Base-by-base conservation (phyloP, 2,888 invertebrate species). In the Onchidella celtica region DNA sequence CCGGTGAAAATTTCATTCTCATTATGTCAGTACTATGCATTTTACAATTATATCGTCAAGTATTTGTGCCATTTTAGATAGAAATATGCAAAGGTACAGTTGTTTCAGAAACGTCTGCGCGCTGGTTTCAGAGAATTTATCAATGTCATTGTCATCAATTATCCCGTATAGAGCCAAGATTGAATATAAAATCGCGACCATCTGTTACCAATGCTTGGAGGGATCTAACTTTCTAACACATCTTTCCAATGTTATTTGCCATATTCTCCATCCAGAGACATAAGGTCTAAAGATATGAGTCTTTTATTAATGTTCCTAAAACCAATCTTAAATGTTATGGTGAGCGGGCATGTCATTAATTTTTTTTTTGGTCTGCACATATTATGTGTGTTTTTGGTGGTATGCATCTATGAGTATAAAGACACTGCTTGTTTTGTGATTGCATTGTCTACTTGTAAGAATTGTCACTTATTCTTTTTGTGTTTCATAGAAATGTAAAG, bases 381-480 rank as follows among this genome's bases (percentile, higher is more conserved):
- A 47, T 47, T n/a, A 17, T 47, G 47, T 47, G 17, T 47, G 47
- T 6, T 47, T 47, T 47, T 47, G 47, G 47, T 47, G 47, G 47
- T 47, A 47, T 47, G 47, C 47, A 47, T 47, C 47, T 17, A 47
- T 47, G 47, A 47, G 47, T 47, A 47, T 47, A 47, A 47, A 47
- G 47, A 47, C 47, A 47, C 47, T 47, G 47, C 47, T 47, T 47
- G 17, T 47, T 11, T 47, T 47, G 47, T 47, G 47, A 47, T 47
- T 47, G 47, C 47, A 47, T 47, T 47, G 61, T 61, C 61, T 17
- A 24, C 61, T 61, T 61, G 27, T 61, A 61, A 61, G 4, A 21
- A 61, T 61, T 61, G 61, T 61, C 61, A 61, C 61, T n/a, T 61
- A 47, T 47, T 47, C 47, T 47, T 47, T 47, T 47, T 47, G 47